A percentile compares a stretch with the other conserved stretches of the same genome.
Evolutionary conservation across 2,797 vertebrate genomes (phyloP).

Genomic region (Falco berigora): DNA sequence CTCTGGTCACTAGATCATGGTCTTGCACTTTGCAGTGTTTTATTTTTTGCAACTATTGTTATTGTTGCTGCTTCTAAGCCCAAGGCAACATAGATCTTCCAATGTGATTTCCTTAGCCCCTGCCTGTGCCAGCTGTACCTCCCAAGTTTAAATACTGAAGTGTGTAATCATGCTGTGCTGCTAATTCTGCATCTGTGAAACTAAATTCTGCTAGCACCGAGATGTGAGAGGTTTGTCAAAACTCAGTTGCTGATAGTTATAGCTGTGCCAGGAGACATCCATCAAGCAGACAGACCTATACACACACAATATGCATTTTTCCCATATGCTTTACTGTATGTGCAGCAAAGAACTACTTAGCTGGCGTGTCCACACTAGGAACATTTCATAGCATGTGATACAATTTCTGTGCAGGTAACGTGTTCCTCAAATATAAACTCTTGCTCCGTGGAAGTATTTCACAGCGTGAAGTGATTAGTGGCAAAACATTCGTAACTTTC

Average conservation of each 20-base stretch:
- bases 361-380: not conserved
- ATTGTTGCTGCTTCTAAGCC: not conserved
- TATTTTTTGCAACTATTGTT: not conserved
- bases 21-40: not conserved
- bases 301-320: not conserved
- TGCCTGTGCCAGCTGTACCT: constrained; percentile 6
- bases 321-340: not conserved
- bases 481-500: not conserved
- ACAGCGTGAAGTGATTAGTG: not conserved
- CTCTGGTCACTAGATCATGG: not conserved
- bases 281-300: not conserved
- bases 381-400: not conserved
- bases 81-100: not conserved
- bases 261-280: constrained; percentile 28
- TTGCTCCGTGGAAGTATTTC: not conserved
- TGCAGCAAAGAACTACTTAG: not conserved
- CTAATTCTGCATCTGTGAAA: constrained; percentile 43
- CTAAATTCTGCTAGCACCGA: not conserved
- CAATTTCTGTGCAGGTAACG: not conserved
- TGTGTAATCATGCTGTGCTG: constrained; percentile 21
- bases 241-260: not conserved
- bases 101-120: not conserved
- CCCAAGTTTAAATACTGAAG: constrained; percentile 1
- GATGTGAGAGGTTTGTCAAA: constrained; percentile 29
- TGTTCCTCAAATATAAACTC: not conserved